phyloP scores from a whole-genome alignment of 2,797 vertebrate genomes.

The Clarias platycephalus region DNA sequence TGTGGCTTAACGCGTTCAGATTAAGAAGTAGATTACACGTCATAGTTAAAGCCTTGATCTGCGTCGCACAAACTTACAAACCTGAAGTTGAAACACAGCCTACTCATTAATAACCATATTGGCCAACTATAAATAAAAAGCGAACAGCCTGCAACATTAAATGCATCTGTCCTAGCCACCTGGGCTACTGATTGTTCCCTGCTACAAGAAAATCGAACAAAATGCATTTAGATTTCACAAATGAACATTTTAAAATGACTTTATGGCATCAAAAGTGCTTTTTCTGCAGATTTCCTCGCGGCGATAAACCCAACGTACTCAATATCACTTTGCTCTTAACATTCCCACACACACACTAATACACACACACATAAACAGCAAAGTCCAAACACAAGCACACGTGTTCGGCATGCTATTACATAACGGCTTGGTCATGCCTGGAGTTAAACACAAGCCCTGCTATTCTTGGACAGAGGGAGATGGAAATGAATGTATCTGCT shows the following conservation, averaged over 20 bases:
- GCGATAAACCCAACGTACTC: neutral
- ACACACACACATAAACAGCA: conserved; percentile 10
- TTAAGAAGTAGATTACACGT: neutral
- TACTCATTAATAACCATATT: neutral
- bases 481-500: conserved; percentile 61
- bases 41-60: neutral
- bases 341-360: neutral
- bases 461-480: conserved; percentile 54
- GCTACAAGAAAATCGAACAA: neutral
- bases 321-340: neutral
- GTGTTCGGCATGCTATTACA: conserved; percentile 47
- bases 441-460: conserved; percentile 50
- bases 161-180: neutral
- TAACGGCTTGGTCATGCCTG: conserved; percentile 62
- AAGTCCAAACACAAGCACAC: neutral
- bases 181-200: neutral
- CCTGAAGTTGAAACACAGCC: neutral
- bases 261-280: too few species aligned
- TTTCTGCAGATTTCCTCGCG: neutral
- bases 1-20: neutral
- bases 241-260: neutral
- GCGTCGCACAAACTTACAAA: neutral
- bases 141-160: neutral
- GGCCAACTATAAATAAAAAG: conserved; percentile 4
- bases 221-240: neutral